Evolutionary conservation across 2,888 invertebrate genomes (phyloP), one percentile per base, ranked within the genome.

Genomic region (Pediacus dermestoides): DNA sequence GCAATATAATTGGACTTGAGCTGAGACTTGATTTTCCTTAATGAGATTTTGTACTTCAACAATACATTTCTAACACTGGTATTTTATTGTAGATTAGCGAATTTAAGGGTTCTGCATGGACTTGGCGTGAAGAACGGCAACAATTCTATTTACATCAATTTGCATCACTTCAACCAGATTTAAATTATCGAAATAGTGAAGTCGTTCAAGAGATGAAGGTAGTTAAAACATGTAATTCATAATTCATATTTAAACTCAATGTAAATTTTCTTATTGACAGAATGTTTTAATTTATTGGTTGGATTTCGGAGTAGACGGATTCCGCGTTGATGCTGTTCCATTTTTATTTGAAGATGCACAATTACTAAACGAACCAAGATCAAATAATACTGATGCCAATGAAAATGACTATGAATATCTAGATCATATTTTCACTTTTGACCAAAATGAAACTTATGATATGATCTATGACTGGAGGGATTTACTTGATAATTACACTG

Each of bases 71-170:
- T 25, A 11, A 25, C 9, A n/a, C 9, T 7, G 7, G 12, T 4
- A 1, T 18, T 33, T 38, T 21, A 11, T 44, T 46, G 36, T 37
- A 64, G 65, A 39, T 61, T 2, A 62, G 62, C 30, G 33, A 51
- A 7, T 65, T 63, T 34, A 49, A 50, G 35, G 55, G 58, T 16
- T 57, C 61, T 1, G 61, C 64, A 12, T 66, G 66, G 66, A 73
- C 74, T 4, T 91, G 80, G 73, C 73, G 77, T 46, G 70, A 74
- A 0, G 61, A 63, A 12, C 74, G 88, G 8, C 68, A 77, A 45
- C 83, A 86, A 59, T 90, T 74, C 60, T 93, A 88, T 64, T 74
- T 86, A 1, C 92, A 93, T 64, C 85, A 87, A 57, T 92, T 88
- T 57, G 72, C 80, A 2, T 54, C 61, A n/a, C 71, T 77, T 13